Base-by-base conservation (phyloP, 1,140 invertebrate species). In the Oncopeltus fasciatus region DNA sequence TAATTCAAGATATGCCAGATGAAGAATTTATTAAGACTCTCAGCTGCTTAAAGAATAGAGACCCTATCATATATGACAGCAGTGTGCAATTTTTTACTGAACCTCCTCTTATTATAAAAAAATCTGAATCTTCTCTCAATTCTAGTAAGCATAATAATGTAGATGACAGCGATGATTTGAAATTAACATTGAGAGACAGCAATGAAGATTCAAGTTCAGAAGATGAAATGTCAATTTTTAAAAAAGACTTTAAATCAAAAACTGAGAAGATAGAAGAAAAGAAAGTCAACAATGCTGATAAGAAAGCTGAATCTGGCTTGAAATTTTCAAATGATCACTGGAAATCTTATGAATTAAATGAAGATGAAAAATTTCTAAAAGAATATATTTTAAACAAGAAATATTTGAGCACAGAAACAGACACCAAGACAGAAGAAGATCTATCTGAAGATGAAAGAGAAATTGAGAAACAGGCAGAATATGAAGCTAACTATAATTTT, bases 401-500 rank as follows among this genome's bases (percentile, higher is more conserved):
- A 73, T 88, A 83, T 53, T 53, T 53, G 26, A 14, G 0, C 1
- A 24, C 20, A 9, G 49, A 53, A 3, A 24, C 49, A 26, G 24
- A 8, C 2, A 2, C 26, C 21, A 20, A 20, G 2, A 1, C 2
- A 1, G 14, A 53, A 24, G 49, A 53, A 53, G 26, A 53, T 53
- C 26, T 90, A 59, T 88, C 86, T 1, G 90, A 88, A 65, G 90
- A 95, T 73, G 90, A 95, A 70, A 75, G 81, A 66, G 68, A 76
- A 16, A 65, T 80, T 1, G 74, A 78, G 53, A 82, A 88, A 66
- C 89, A 93, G 71, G 88, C 91, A 51, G 80, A 88, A 73, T 98
- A 96, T 78, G 95, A 98, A 70, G 81, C 90, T 31, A 95, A 96
- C 70, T 98, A 88, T 71, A 97, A 98, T 76, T 96, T 95, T 73